Percentiles rank a stretch among this genome's conserved stretches.
Conservation (phyloP, 1,140 invertebrate species). For the Babylonia areolata region DNA sequence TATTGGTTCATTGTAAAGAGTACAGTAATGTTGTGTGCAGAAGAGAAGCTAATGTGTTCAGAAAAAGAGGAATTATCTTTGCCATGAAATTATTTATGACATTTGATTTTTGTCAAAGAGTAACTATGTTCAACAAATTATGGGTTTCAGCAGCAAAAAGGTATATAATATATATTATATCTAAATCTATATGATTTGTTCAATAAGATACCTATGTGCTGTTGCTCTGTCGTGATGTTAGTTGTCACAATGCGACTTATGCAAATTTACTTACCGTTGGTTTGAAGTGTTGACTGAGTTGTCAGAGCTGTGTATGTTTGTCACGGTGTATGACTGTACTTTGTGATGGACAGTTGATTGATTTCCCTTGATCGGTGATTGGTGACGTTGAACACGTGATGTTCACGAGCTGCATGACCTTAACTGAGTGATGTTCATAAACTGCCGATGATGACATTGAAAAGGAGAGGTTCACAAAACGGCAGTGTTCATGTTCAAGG, state of each 20-base stretch:
- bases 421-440: background rate
- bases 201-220: conserved; percentile 8
- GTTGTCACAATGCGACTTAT: background rate
- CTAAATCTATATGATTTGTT: conserved; percentile 9
- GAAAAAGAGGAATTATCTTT: background rate
- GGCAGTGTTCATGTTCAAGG: too few species aligned
- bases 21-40: conserved; percentile 3
- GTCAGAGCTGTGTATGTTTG: background rate
- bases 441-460: too few species aligned
- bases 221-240: conserved; percentile 11
- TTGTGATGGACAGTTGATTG: background rate
- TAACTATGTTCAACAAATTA: conserved; percentile 5
- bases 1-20: conserved; percentile 7
- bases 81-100: conserved; percentile 12
- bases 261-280: conserved; percentile 11
- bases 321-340: background rate
- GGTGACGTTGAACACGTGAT: background rate
- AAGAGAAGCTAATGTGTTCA: conserved; percentile 8
- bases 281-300: conserved; percentile 4
- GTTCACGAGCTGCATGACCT: background rate
- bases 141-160: conserved; percentile 11
- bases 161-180: conserved; percentile 1
- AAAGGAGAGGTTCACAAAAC: too few species aligned
- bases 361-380: background rate
- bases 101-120: conserved; percentile 1